Evolutionary conservation across 2,888 invertebrate genomes (phyloP), one percentile per base, ranked within the genome.

Genomic region (Epinotia brunnichana): DNA sequence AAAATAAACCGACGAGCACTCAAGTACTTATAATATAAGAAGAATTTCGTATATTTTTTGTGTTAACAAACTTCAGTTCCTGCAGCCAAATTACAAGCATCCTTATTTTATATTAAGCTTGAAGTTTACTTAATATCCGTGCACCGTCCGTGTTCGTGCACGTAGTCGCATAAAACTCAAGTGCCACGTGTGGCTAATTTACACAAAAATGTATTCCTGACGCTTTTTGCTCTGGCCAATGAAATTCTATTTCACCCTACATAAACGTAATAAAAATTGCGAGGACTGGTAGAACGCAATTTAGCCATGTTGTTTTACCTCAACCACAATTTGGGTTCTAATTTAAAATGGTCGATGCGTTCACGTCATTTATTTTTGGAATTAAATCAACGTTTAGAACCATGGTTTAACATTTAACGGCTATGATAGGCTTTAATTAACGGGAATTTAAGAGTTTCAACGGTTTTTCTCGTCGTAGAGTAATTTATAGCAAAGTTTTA

Each of bases 181-280:
- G 53, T 39, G 74, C 79, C 69, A 77, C 77, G 80, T 80, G 79
- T 73, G 73, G 77, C 69, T 76, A 78, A 82, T 82, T 79, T 80
- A 77, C 80, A 81, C 79, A 78, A 83, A 81, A 79, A 78, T 79
- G 75, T 78, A 75, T 78, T 78, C 70, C 69, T 75, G 69, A 74
- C 75, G 70, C 75, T 79, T 81, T 81, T 81, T 82, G 70, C 73
- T 63, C 63, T 67, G 61, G 62, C 61, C 73, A 77, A 76, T 77
- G 69, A 77, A 81, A 83, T 80, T 74, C 71, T 69, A 69, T 73
- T 75, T 60, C 67, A 69, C 61, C 39, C 57, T 71, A 48, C 77
- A 70, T 77, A 74, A 77, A 75, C 70, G 69, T 56, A 70, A 77
- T 80, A 74, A 77, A 77, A 78, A 76, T 75, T 70, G 39, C 71